phyloP scores from a whole-genome alignment of 1,140 invertebrate genomes.

The Rhopalosiphum maidis region DNA sequence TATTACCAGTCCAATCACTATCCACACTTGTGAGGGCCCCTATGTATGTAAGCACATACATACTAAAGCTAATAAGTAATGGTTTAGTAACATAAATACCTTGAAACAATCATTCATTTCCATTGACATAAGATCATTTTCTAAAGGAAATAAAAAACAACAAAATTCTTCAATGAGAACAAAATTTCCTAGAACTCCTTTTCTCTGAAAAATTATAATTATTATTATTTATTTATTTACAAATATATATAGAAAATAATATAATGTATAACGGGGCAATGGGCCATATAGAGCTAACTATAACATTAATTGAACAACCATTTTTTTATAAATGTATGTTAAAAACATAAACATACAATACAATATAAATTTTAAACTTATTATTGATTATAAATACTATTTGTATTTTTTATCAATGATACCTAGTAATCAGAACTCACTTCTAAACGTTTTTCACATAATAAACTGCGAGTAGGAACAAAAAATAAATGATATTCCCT shows the following conservation, averaged over 20 bases:
- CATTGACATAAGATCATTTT: constrained; percentile 92
- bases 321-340: not conserved
- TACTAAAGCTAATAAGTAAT: too few relatives aligned
- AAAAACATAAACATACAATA: not conserved
- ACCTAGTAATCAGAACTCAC: constrained; percentile 61
- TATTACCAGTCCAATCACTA: too few relatives aligned
- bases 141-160: constrained; percentile 89
- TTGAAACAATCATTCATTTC: constrained; percentile 82
- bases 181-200: constrained; percentile 81
- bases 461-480: constrained; percentile 83
- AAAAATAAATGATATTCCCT: constrained; percentile 78
- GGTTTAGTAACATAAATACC: constrained; percentile 62
- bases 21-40: too few relatives aligned
- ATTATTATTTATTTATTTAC: constrained; percentile 4
- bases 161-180: constrained; percentile 82
- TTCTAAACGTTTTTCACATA: constrained; percentile 82
- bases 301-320: not conserved
- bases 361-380: not conserved
- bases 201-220: constrained; percentile 69
- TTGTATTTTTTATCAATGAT: too few relatives aligned
- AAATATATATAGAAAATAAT: not conserved
- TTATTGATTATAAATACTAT: too few relatives aligned
- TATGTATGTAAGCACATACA: too few relatives aligned
- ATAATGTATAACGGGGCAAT: too few relatives aligned
- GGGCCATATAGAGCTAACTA: too few relatives aligned